These are phyloP conservation scores for Bucco capensis DNA, from an alignment of 2,113 vertebrate genomes.

Conservation along the genomic window DNA sequence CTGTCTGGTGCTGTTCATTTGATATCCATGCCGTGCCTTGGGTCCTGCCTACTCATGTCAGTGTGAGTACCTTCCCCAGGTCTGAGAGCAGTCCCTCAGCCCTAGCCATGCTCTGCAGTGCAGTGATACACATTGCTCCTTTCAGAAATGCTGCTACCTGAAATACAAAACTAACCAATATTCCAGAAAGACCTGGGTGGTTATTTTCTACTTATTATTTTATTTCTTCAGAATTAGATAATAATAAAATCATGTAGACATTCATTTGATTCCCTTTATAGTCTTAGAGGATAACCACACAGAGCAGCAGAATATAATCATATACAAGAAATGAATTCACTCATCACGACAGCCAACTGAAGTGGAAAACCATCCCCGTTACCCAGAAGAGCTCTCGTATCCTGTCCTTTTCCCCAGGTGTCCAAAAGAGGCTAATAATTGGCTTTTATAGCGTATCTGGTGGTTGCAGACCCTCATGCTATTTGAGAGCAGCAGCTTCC, in stretches of 20 bases:
- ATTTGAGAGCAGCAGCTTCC: neutral
- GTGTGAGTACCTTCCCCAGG: neutral
- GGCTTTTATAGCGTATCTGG: neutral
- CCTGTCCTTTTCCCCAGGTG: neutral
- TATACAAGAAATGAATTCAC: neutral
- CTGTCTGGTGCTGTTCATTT: neutral
- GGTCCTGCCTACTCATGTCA: neutral
- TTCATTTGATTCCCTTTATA: neutral
- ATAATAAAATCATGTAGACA: neutral
- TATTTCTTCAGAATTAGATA: neutral
- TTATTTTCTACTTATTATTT: neutral
- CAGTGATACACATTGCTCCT: neutral
- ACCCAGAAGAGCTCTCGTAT: neutral
- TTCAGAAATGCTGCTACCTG: neutral
- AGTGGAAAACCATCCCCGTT: neutral
- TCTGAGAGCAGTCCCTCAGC: neutral
- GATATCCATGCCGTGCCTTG: neutral
- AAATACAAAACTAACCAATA: neutral
- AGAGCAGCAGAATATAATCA: neutral
- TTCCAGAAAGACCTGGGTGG: neutral
- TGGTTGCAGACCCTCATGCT: neutral
- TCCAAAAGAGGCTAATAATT: neutral
- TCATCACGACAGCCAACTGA: neutral
- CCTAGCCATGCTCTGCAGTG: neutral
- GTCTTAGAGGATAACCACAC: neutral